phyloP scores from a whole-genome alignment of 2,113 vertebrate genomes.

The Alectura lathami region DNA sequence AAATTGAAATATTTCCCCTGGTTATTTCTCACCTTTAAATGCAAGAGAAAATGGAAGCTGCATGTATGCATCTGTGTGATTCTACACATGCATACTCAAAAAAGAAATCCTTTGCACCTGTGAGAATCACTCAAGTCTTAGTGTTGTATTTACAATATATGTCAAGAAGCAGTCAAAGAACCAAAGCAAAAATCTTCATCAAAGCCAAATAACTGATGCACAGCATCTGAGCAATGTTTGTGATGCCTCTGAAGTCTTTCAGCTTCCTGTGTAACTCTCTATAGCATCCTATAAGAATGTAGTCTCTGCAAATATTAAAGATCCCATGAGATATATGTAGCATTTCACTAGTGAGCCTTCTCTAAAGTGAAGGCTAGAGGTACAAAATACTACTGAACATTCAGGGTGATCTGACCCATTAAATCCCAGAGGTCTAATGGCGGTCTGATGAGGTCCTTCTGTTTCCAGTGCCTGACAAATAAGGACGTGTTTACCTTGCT shows the following conservation, averaged over 20 bases:
- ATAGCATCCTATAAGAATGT: neutral
- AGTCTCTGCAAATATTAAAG: neutral
- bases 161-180: neutral
- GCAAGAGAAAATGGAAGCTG: neutral
- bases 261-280: neutral
- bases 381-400: neutral
- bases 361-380: neutral
- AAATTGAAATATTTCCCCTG: neutral
- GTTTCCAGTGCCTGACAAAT: neutral
- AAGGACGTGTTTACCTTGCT: neutral
- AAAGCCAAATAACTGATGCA: neutral
- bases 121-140: neutral
- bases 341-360: neutral
- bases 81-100: neutral
- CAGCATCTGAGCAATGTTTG: neutral
- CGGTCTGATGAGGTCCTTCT: neutral
- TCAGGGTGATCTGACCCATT: neutral
- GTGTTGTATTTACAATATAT: neutral
- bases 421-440: neutral
- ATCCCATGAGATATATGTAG: neutral
- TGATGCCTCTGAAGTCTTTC: neutral
- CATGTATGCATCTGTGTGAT: accelerated
- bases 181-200: neutral
- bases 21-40: neutral
- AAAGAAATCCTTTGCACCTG: neutral